Evolutionary conservation across 2,888 invertebrate species (phyloP).

Genomic region (Oxycera nigricornis): DNA sequence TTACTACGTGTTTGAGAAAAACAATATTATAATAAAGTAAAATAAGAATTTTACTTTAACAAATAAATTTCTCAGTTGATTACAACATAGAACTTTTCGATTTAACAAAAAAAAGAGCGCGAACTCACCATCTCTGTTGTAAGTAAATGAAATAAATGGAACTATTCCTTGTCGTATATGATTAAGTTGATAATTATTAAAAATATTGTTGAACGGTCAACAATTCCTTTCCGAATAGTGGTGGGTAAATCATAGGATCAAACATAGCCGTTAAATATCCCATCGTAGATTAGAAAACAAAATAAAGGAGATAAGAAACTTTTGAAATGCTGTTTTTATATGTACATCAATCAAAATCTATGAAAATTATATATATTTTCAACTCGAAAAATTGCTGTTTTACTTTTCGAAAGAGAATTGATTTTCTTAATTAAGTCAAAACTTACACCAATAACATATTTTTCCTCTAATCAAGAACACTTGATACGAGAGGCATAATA

Average conservation of each 20-base stretch:
- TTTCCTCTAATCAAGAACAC: not conserved
- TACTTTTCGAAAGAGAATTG: not conserved
- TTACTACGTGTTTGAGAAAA: constrained; percentile 12
- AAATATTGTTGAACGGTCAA: too few relatives aligned
- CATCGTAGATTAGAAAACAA: constrained; percentile 14
- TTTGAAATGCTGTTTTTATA: constrained; percentile 12
- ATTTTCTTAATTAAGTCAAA: constrained; percentile 37
- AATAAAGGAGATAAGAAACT: not conserved
- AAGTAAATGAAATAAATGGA: not conserved
- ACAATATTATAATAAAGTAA: constrained; percentile 35
- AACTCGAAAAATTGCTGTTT: not conserved
- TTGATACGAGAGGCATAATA: constrained; percentile 8
- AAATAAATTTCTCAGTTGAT: constrained; percentile 25
- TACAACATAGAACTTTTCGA: constrained; percentile 19
- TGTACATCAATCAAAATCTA: constrained; percentile 21
- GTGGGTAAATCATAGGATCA: not conserved
- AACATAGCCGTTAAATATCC: too few relatives aligned
- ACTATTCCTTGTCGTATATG: not conserved
- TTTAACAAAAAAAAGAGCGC: not conserved
- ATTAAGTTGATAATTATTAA: not conserved
- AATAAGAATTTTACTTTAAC: constrained; percentile 27
- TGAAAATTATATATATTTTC: not conserved
- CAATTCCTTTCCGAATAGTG: too few relatives aligned
- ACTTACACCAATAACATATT: constrained; percentile 38
- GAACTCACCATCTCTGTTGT: not conserved